Evolutionary conservation across 2,797 vertebrate species (phyloP), one percentile per base, ranked within the genome.

Genomic region (Myotis pilosus): DNA sequence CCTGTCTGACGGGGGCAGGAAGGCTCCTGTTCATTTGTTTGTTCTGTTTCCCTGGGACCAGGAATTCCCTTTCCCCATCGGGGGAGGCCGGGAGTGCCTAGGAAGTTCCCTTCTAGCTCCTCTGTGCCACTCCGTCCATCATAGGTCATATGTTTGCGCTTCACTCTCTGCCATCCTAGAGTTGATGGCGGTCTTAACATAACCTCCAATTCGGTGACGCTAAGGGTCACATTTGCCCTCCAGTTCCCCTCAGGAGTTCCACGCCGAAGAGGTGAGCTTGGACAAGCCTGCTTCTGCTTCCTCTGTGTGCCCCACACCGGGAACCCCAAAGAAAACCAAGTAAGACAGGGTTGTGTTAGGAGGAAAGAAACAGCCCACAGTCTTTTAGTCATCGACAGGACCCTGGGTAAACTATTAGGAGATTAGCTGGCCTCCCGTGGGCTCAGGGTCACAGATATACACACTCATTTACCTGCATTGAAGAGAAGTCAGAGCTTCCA

Each of bases 301-400:
- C 17, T 55, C 13, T 71, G 19, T 64, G 20, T 20, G 51, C 11
- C 41, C n/a, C 17, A 30, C 38, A 57, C 0, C 0, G 28, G 30
- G 79, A 51, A 87, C 41, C 25, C 47, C 6, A 8, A 76, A 51
- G 71, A 81, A 92, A 97, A 78, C 25, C 23, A 13, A 94, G 62
- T 22, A 23, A n/a, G 79, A 57, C 28, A 74, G 64, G n/a, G 62
- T 25, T 60, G 76, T 92, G 33, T 89, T 81, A 76, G 75, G 30
- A 66, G 89, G 88, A 79, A 33, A 87, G 62, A 71, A 85, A 96
- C 84, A 89, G 53, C 41, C 72, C 87, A 49, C 95, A 90, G 82
- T 90, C 78, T 95, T 92, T 17, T 87, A 66, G 94, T 96, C 81
- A 83, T 83, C 79, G 47, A 69, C 95, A 88, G 87, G 83, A 85